Conservation (phyloP, 2,888 invertebrate genomes). For the Philereme transversata region DNA sequence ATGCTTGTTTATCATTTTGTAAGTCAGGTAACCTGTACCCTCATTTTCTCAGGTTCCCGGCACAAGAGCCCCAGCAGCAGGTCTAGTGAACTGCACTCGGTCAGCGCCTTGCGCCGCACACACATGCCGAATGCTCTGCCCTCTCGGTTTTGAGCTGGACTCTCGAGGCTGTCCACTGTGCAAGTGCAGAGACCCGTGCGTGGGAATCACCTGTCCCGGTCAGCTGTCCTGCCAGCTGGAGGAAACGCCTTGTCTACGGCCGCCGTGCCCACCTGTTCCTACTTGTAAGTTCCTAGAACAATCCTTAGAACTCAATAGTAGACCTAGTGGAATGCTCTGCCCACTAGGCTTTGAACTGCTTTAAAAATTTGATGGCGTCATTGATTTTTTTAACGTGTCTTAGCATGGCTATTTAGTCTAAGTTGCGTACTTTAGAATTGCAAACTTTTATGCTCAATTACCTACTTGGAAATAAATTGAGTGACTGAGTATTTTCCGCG, state of each 20-base stretch:
- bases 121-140: conserved; percentile 94
- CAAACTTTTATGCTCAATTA: conserved; percentile 9
- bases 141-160: conserved; percentile 90
- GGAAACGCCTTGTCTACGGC: conserved; percentile 89
- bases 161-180: conserved; percentile 90
- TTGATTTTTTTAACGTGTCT: too few relatives aligned
- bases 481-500: conserved; percentile 2
- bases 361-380: too few relatives aligned
- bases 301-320: too few relatives aligned
- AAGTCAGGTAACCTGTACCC: too few relatives aligned
- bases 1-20: too few relatives aligned
- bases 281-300: conserved; percentile 83
- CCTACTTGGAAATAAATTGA: conserved; percentile 4
- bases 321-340: background rate
- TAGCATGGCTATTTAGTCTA: too few relatives aligned
- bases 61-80: conserved; percentile 87
- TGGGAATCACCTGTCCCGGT: conserved; percentile 89
- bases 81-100: conserved; percentile 88
- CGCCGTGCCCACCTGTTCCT: conserved; percentile 93
- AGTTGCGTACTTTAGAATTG: background rate
- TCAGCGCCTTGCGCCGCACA: conserved; percentile 89
- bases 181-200: conserved; percentile 92
- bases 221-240: conserved; percentile 90
- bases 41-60: conserved; percentile 84
- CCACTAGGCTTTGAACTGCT: too few relatives aligned